Conservation (phyloP, 1,140 invertebrate species). For the Bombus sylvicola region DNA sequence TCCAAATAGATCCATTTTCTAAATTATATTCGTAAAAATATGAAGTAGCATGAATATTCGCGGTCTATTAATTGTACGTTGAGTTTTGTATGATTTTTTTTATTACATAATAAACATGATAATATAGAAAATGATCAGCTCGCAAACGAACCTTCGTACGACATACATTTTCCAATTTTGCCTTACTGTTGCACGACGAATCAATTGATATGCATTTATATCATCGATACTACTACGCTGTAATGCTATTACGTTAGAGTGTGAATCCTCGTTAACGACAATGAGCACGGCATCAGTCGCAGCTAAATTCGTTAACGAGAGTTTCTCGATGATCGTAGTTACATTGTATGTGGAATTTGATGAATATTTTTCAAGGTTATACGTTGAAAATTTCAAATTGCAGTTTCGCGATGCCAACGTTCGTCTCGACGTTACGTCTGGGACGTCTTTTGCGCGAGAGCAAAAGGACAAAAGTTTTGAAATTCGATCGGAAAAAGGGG, state of each 20-base stretch:
- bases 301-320: not conserved
- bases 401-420: not conserved
- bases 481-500: not conserved
- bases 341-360: not conserved
- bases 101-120: too few relatives aligned
- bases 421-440: not conserved
- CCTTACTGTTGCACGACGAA: not conserved
- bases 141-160: not conserved
- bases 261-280: not conserved
- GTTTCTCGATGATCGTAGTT: not conserved
- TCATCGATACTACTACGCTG: not conserved
- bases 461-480: not conserved
- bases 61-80: not conserved
- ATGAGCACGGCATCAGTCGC: too few relatives aligned
- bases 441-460: fast-evolving
- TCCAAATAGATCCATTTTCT: too few relatives aligned
- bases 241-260: not conserved
- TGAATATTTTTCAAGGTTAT: not conserved
- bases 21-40: too few relatives aligned
- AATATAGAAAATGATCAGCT: too few relatives aligned
- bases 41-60: too few relatives aligned
- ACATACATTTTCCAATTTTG: not conserved
- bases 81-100: not conserved
- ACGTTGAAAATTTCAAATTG: not conserved
- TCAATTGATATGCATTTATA: not conserved